Base-by-base conservation (phyloP, 1,140 invertebrate species). In the Ganaspis sp. region DNA sequence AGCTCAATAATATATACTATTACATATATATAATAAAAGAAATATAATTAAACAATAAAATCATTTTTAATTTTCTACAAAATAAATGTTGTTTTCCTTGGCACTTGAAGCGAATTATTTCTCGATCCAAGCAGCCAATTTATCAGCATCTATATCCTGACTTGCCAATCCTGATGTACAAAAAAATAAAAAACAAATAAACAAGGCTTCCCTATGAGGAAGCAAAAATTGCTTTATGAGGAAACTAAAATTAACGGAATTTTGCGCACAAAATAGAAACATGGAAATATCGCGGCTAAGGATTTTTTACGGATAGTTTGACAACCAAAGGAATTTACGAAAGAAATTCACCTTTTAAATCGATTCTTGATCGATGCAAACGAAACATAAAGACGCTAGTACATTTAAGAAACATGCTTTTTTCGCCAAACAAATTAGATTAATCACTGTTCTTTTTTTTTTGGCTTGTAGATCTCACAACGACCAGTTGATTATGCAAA, bases 281-380 rank as follows among this genome's bases (percentile, higher is more conserved):
- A 64, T 64, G 58, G 23, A 64, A 64, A 29, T 64, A 29, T 64
- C 5, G 12, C 23, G 58, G 26, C 58, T 64, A 64, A 64, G 23
- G 26, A 64, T 29, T 64, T 34, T 64, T 64, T 12, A 23, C 58
- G 26, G 58, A 64, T 64, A 64, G 58, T 64, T 64, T 64, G 26
- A 29, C 58, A 64, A 64, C 58, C 58, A 64, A 64, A 64, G 58
- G 58, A 64, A 64, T 58, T 58, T 58, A 15, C 9, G 23, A 64
- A 64, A 23, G 53, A 58, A 54, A 58, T 23, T 6, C 23, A 64
- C 1, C 4, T 12, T 12, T 58, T 26, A n/a, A n/a, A n/a, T n/a
- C n/a, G n/a, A n/a, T n/a, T n/a, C n/a, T n/a, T n/a, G n/a, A n/a
- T n/a, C n/a, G n/a, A n/a, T n/a, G n/a, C n/a, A n/a, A n/a, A n/a